Percentiles rank a stretch among this genome's conserved stretches.
Evolutionary conservation across 2,113 vertebrate species (phyloP).

Genomic region (Phyllostomus hastatus): DNA sequence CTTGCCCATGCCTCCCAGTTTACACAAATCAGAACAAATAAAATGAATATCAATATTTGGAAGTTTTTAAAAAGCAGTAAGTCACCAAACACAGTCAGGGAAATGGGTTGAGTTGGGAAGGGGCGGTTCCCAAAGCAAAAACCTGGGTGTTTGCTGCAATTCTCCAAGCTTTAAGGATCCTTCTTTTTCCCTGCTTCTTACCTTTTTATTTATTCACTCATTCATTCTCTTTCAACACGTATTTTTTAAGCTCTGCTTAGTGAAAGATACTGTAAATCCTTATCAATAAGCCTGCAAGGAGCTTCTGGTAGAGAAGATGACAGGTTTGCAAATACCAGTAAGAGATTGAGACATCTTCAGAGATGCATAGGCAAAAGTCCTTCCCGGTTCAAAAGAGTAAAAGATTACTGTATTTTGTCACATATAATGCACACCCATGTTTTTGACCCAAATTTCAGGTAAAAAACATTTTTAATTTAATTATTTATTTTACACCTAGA

Average conservation of each 20-base stretch:
- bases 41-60: background rate
- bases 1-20: background rate
- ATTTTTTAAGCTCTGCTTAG: background rate
- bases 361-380: background rate
- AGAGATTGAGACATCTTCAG: background rate
- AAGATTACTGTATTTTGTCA: background rate
- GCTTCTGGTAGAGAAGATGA: background rate
- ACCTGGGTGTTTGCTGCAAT: background rate
- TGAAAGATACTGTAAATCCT: background rate
- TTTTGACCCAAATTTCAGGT: too few species aligned
- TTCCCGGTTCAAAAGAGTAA: background rate
- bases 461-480: too few species aligned
- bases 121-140: background rate
- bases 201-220: background rate
- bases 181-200: background rate
- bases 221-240: background rate
- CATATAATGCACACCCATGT: too few species aligned
- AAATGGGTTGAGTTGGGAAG: background rate
- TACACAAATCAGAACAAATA: background rate
- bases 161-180: background rate
- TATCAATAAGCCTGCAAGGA: background rate
- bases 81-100: background rate
- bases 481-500: too few species aligned
- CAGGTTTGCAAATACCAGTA: background rate
- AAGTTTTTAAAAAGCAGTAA: background rate